Conservation (phyloP, 2,113 vertebrate genomes). For the Erpornis zantholeuca region DNA sequence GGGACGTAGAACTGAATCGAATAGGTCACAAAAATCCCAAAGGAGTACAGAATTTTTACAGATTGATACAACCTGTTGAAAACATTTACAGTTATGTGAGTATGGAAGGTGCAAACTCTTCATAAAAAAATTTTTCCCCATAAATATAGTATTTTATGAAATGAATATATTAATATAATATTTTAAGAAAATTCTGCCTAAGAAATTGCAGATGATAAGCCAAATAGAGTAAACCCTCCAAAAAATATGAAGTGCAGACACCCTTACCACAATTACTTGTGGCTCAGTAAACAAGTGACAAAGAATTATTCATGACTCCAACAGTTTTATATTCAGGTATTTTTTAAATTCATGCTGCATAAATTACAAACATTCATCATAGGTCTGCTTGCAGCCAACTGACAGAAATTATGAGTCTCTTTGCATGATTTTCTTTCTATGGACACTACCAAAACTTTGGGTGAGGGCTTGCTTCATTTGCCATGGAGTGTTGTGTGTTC, state of each 20-base stretch:
- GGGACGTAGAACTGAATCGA: constrained; percentile 89
- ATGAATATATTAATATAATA: neutral
- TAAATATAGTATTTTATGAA: neutral
- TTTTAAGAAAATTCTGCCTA: neutral
- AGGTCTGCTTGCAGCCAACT: neutral
- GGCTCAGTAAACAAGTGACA: neutral
- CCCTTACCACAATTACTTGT: neutral
- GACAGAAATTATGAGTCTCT: neutral
- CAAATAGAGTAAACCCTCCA: neutral
- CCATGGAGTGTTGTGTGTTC: no score
- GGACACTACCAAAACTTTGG: neutral
- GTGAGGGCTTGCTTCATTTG: neutral
- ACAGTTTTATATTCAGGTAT: neutral
- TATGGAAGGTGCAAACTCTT: neutral
- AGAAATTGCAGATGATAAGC: neutral
- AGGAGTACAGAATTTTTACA: constrained; percentile 88
- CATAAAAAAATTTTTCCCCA: neutral
- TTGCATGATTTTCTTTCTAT: neutral
- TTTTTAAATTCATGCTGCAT: neutral
- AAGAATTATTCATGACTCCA: neutral
- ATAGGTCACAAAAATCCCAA: constrained; percentile 89
- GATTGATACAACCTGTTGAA: constrained; percentile 83
- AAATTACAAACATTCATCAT: neutral
- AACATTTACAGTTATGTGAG: neutral
- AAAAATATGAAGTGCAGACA: neutral